phyloP scores from a whole-genome alignment of 2,113 vertebrate genomes.

The Theristicus caerulescens region DNA sequence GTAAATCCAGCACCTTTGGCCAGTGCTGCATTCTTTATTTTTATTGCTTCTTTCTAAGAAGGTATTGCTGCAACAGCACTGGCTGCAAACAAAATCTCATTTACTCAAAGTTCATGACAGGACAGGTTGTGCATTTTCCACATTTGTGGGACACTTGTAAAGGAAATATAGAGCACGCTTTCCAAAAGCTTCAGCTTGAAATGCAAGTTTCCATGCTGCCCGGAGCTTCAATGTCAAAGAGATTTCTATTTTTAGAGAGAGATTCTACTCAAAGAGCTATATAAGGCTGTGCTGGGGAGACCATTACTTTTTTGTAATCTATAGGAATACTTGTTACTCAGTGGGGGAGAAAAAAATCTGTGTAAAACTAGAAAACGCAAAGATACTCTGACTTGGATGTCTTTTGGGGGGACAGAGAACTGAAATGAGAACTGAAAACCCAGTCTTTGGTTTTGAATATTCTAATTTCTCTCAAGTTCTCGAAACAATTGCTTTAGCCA shows the following conservation, averaged over 20 bases:
- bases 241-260: slow-evolving; percentile 71
- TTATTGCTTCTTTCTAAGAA: slow-evolving; percentile 28
- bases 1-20: slow-evolving; percentile 35
- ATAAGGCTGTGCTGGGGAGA: slow-evolving; percentile 51
- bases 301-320: slow-evolving; percentile 8
- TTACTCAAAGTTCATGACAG: background rate
- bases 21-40: slow-evolving; percentile 3
- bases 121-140: background rate
- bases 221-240: slow-evolving; percentile 25
- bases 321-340: background rate
- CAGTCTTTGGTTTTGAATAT: background rate
- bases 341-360: background rate
- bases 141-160: background rate
- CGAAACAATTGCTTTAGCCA: background rate
- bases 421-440: background rate
- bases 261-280: slow-evolving; percentile 57
- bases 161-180: background rate
- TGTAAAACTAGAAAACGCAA: background rate
- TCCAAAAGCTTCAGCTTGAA: slow-evolving; percentile 47
- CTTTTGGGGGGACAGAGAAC: background rate
- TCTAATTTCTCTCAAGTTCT: background rate
- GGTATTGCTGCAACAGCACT: background rate
- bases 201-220: slow-evolving; percentile 59
- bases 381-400: background rate
- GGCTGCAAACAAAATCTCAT: slow-evolving; percentile 1